phyloP scores from a whole-genome alignment of 2,113 vertebrate species.

The Bubo bubo region DNA sequence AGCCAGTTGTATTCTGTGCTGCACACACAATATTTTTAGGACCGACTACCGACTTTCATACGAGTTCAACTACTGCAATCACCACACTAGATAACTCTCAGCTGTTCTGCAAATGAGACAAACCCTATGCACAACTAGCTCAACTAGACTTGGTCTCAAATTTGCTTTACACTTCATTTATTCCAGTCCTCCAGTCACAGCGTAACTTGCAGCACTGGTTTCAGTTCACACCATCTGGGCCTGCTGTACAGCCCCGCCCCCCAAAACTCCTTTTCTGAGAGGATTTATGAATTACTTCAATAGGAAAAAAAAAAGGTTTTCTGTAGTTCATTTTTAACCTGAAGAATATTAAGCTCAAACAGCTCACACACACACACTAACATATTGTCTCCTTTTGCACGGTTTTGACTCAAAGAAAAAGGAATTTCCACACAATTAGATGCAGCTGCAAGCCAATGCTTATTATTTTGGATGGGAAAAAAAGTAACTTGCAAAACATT shows the following conservation, averaged over 20 bases:
- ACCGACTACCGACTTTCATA: neutral
- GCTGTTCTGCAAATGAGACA: neutral
- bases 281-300: neutral
- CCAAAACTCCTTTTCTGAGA: neutral
- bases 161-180: neutral
- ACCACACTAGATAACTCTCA: neutral
- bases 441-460: constrained; percentile 8
- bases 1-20: neutral
- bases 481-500: neutral
- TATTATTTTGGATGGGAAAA: neutral
- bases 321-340: neutral
- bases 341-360: neutral
- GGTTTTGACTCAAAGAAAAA: constrained; percentile 26
- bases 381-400: neutral
- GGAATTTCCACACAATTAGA: constrained; percentile 26
- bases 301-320: neutral
- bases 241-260: neutral
- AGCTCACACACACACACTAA: neutral
- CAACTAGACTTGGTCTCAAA: neutral
- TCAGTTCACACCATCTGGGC: neutral
- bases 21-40: neutral
- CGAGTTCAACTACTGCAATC: neutral
- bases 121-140: neutral
- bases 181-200: neutral
- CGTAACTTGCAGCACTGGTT: neutral